Evolutionary conservation across 2,888 invertebrate species (phyloP).

Genomic region (Dynastes maya): DNA sequence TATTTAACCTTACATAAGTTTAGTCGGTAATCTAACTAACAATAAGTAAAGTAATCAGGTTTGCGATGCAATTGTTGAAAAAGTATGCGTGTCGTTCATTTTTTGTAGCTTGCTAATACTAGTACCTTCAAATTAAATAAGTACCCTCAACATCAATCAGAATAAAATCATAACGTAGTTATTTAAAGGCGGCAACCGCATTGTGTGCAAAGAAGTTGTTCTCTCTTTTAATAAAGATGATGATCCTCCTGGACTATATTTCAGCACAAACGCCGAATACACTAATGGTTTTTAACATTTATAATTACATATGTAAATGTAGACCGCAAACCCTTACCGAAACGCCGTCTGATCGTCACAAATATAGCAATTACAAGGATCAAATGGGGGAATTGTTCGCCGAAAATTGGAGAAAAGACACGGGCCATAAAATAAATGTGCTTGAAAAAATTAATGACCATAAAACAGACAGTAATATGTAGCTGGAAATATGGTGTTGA

Average conservation of each 20-base stretch:
- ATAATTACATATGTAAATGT: slow-evolving; percentile 29
- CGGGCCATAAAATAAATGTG: slow-evolving; percentile 30
- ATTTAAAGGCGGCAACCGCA: too few relatives aligned
- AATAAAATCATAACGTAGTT: too few relatives aligned
- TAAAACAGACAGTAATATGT: slow-evolving; percentile 17
- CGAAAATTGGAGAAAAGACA: slow-evolving; percentile 28
- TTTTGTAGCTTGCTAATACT: too few relatives aligned
- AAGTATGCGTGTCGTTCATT: too few relatives aligned
- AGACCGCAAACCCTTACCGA: slow-evolving; percentile 1
- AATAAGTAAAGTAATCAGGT: too few relatives aligned
- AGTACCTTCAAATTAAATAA: too few relatives aligned
- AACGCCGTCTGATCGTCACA: neutral
- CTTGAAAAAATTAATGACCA: slow-evolving; percentile 30
- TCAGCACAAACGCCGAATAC: neutral
- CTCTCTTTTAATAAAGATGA: too few relatives aligned
- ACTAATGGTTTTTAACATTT: slow-evolving; percentile 12
- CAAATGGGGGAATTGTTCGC: slow-evolving; percentile 13
- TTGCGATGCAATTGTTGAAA: too few relatives aligned
- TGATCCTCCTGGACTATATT: neutral
- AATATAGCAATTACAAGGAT: slow-evolving; percentile 19
- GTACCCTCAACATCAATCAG: too few relatives aligned
- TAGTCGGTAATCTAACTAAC: too few relatives aligned
- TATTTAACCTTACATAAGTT: too few relatives aligned
- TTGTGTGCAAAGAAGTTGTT: too few relatives aligned
- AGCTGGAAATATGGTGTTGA: neutral